A percentile compares a stretch with the other conserved stretches of the same genome.
Conservation (phyloP, 1,140 invertebrate species). For the Pentalonia nigronervosa region DNA sequence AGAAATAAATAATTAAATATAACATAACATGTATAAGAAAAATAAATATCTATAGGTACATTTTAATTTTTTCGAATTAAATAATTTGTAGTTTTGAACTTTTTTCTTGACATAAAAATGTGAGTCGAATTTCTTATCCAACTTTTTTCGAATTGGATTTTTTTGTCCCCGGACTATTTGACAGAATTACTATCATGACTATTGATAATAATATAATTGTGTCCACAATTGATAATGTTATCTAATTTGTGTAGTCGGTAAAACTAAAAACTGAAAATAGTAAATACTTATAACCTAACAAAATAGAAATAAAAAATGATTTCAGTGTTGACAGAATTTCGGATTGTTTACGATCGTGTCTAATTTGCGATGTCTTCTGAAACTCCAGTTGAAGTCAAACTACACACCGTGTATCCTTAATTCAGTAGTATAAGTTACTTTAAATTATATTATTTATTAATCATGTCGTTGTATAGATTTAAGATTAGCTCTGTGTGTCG, state of each 20-base stretch:
- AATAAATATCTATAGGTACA: too few species aligned
- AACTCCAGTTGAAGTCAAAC: not conserved
- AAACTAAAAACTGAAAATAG: too few species aligned
- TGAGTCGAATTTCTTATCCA: too few species aligned
- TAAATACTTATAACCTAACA: constrained; percentile 7
- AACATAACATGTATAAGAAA: too few species aligned
- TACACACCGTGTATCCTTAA: constrained; percentile 52
- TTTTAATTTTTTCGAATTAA: too few species aligned
- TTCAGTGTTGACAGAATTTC: not conserved
- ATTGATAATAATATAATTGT: not conserved
- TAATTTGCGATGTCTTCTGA: constrained; percentile 14
- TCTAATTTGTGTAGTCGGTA: not conserved
- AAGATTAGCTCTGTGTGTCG: not conserved
- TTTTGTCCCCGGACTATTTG: too few species aligned
- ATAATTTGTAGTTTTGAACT: too few species aligned
- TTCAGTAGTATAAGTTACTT: not conserved
- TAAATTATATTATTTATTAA: not conserved
- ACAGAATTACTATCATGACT: too few species aligned
- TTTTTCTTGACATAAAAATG: too few species aligned
- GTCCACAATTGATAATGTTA: too few species aligned
- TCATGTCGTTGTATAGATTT: constrained; percentile 33
- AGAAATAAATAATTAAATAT: too few species aligned
- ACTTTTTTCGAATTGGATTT: too few species aligned
- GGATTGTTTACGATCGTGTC: not conserved
- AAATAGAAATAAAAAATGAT: not conserved